Evolutionary conservation across 64 coral and sea anemone species (phyloP).

Genomic region (Montipora cactus): DNA sequence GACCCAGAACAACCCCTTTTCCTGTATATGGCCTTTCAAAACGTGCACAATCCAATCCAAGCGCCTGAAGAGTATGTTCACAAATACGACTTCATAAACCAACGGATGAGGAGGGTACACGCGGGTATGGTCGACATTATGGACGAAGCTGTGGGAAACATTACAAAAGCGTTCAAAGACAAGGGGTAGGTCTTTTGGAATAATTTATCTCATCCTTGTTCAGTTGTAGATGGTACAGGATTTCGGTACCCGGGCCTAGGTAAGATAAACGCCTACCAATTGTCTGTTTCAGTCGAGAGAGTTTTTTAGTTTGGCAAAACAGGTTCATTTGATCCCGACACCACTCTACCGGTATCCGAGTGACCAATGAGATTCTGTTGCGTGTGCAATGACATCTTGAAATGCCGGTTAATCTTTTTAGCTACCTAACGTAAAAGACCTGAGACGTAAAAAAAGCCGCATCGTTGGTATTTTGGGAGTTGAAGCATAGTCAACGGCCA

Average conservation of each 20-base stretch:
- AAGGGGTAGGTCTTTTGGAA: neutral
- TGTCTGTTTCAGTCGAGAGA: no score
- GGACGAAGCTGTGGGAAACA: constrained; percentile 58
- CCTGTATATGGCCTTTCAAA: constrained; percentile 56
- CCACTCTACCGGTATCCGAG: no score
- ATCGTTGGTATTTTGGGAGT: no score
- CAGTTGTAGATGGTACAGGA: neutral
- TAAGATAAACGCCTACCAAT: no score
- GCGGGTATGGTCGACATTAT: constrained; percentile 33
- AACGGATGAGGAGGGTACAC: neutral
- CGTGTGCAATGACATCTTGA: no score
- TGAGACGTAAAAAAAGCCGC: no score
- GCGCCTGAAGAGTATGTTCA: constrained; percentile 29
- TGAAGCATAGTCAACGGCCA: no score
- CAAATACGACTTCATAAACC: constrained; percentile 37
- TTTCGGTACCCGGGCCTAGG: neutral
- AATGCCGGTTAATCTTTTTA: no score
- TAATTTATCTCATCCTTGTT: neutral
- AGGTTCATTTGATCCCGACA: no score
- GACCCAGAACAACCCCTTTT: constrained; percentile 35
- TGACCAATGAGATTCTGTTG: no score
- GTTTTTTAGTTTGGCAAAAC: no score
- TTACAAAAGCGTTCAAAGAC: constrained; percentile 16
- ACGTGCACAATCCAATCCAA: constrained; percentile 29
- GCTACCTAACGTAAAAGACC: no score